These are phyloP conservation scores for Teleiodes luculella DNA, from an alignment of 2,888 invertebrate species.

Conservation along the genomic window DNA sequence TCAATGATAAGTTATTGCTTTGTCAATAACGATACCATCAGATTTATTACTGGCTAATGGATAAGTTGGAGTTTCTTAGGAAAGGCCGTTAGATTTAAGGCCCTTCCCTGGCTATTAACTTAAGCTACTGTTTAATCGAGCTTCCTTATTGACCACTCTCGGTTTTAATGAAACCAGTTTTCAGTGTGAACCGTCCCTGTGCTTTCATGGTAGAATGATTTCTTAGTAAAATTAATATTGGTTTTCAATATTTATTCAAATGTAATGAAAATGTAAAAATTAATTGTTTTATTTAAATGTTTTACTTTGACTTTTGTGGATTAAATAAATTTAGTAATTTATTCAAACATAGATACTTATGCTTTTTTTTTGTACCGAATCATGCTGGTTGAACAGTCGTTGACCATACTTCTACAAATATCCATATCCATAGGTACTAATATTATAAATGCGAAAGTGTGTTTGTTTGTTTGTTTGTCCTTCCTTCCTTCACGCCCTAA, in stretches of 20 bases:
- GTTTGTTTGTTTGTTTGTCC: too few relatives aligned
- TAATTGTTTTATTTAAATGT: not conserved
- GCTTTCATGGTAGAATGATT: not conserved
- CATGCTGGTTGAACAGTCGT: too few relatives aligned
- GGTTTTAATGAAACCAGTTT: conserved; percentile 37
- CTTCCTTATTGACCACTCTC: conserved; percentile 55
- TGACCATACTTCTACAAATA: too few relatives aligned
- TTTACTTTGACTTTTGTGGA: too few relatives aligned
- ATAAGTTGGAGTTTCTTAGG: conserved; percentile 17
- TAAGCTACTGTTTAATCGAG: conserved; percentile 42
- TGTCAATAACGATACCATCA: conserved; percentile 16
- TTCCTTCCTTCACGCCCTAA: too few relatives aligned
- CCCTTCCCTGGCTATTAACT: conserved; percentile 35
- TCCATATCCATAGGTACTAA: too few relatives aligned
- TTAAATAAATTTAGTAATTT: not conserved
- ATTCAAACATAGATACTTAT: too few relatives aligned
- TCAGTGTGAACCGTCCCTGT: conserved; percentile 24
- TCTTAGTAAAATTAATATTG: too few relatives aligned
- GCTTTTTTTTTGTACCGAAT: too few relatives aligned
- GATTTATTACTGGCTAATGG: conserved; percentile 17
- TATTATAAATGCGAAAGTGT: too few relatives aligned
- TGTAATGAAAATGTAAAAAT: too few relatives aligned
- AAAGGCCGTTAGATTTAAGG: conserved; percentile 31
- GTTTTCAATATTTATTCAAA: too few relatives aligned
- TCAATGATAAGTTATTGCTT: conserved; percentile 11